Conservation (phyloP, 1,140 invertebrate genomes). For the Nasonia giraulti region DNA sequence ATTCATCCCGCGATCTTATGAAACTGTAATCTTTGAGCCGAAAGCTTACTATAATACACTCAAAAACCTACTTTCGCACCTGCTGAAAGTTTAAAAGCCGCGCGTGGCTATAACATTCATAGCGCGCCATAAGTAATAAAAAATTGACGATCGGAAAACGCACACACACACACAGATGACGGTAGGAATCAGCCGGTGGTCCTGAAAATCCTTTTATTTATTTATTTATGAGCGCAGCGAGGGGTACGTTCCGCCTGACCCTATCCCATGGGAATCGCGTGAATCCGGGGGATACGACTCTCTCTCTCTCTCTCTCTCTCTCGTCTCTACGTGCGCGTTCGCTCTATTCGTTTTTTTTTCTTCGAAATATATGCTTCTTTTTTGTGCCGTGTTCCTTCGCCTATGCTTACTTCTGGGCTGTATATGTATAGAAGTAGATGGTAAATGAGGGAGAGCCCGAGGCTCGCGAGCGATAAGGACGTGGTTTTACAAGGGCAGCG, state of each 20-base stretch:
- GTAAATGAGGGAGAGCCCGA: too few relatives aligned
- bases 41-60: too few relatives aligned
- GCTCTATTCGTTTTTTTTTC: neutral
- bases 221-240: constrained; percentile 68
- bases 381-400: too few relatives aligned
- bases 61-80: neutral
- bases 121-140: neutral
- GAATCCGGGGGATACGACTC: neutral
- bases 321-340: too few relatives aligned
- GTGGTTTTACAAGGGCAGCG: neutral
- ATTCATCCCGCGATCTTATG: constrained; percentile 1
- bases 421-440: too few relatives aligned
- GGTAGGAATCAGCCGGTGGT: neutral
- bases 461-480: neutral
- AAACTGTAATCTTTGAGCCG: neutral
- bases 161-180: neutral
- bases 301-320: neutral
- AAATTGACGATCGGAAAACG: neutral
- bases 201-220: constrained; percentile 71
- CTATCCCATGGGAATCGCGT: neutral
- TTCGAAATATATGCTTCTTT: too few relatives aligned
- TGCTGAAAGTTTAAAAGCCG: neutral
- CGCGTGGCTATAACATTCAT: neutral
- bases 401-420: too few relatives aligned
- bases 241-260: constrained; percentile 19